Conservation (phyloP, 2,888 invertebrate genomes). For the Erannis defoliaria region DNA sequence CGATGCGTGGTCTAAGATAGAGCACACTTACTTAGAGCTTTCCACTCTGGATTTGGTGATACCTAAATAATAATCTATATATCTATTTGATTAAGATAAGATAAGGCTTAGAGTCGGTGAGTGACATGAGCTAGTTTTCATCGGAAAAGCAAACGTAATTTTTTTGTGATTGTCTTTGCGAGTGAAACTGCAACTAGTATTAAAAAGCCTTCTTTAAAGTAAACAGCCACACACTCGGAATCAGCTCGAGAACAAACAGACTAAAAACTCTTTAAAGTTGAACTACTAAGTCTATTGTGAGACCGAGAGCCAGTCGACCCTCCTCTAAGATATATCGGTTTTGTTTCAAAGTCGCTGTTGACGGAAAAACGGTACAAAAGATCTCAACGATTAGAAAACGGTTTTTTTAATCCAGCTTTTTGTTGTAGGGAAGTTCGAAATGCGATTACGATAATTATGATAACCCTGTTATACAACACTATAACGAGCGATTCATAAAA, state of each 20-base stretch:
- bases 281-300: conserved; percentile 61
- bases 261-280: conserved; percentile 62
- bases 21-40: no score
- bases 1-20: no score
- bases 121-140: no score
- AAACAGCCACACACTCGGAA: conserved; percentile 43
- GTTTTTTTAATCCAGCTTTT: not conserved
- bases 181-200: not conserved
- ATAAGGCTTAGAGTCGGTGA: no score
- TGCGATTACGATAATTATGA: no score
- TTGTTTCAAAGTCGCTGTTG: conserved; percentile 66
- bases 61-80: no score
- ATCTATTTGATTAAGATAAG: no score
- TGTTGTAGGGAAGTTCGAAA: no score
- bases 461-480: not conserved
- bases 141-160: no score
- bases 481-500: no score
- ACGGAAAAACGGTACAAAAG: conserved; percentile 10
- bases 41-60: no score
- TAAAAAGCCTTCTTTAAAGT: conserved; percentile 28
- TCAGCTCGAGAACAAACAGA: conserved; percentile 49
- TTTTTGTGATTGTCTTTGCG: no score
- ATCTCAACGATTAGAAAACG: not conserved
- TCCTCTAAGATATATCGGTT: conserved; percentile 69
- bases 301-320: conserved; percentile 39